Percentiles rank a stretch among this genome's conserved stretches.
phyloP scores from a whole-genome alignment of 2,113 vertebrate species.

The Suricata suricatta region DNA sequence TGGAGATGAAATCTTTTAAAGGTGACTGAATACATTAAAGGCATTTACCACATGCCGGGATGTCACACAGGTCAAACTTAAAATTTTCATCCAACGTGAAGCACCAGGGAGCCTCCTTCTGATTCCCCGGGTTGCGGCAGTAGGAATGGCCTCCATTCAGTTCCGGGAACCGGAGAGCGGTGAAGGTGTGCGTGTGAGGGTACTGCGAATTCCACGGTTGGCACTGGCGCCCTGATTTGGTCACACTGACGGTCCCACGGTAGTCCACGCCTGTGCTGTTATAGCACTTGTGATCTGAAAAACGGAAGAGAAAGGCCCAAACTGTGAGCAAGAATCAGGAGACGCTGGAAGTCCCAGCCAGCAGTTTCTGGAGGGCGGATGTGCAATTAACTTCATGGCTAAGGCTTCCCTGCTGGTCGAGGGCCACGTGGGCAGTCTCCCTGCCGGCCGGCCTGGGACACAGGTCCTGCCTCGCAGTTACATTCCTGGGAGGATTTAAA shows the following conservation, averaged over 20 bases:
- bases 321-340: neutral
- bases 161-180: conserved; percentile 92
- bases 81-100: conserved; percentile 97
- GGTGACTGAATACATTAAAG: neutral
- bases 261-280: conserved; percentile 95
- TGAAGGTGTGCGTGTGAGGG: conserved; percentile 95
- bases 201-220: conserved; percentile 99
- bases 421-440: neutral
- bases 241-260: conserved; percentile 94
- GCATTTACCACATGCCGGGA: conserved; percentile 92
- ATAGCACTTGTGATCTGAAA: conserved; percentile 96
- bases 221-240: conserved; percentile 95
- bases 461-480: conserved; percentile 47
- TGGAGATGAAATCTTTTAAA: neutral
- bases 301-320: neutral
- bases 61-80: conserved; percentile 95
- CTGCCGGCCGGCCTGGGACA: conserved; percentile 9
- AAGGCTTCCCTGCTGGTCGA: neutral
- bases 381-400: neutral
- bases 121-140: conserved; percentile 97
- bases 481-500: conserved; percentile 80
- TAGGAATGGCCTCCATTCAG: conserved; percentile 98
- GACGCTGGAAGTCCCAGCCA: neutral
- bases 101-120: conserved; percentile 97
- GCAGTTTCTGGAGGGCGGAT: neutral